Conservation (phyloP, 1,140 invertebrate genomes). For the Conopomorpha cramerella region DNA sequence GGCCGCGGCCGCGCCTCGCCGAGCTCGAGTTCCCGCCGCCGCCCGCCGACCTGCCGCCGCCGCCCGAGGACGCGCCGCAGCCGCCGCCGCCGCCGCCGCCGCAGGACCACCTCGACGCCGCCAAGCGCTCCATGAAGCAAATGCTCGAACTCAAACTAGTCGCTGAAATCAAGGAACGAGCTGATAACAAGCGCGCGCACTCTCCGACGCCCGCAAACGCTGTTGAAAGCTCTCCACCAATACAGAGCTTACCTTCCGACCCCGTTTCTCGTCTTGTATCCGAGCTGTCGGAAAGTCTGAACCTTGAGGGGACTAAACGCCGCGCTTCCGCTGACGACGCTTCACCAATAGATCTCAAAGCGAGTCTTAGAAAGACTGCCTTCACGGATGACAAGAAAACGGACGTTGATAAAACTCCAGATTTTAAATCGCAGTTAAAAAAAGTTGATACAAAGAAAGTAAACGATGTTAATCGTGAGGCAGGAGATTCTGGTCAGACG, state of each 20-base stretch:
- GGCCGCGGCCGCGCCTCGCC: conserved; percentile 67
- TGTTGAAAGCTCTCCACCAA: conserved; percentile 31
- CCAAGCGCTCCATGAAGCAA: conserved; percentile 67
- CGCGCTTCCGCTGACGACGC: conserved; percentile 17
- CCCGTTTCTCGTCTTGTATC: conserved; percentile 80
- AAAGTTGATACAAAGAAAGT: conserved; percentile 68
- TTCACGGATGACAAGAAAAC: conserved; percentile 23
- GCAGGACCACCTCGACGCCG: conserved; percentile 30
- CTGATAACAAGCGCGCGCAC: conserved; percentile 65
- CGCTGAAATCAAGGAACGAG: conserved; percentile 79
- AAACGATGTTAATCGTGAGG: conserved; percentile 50
- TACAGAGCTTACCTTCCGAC: conserved; percentile 58
- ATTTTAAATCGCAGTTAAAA: conserved; percentile 69
- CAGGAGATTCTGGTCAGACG: conserved; percentile 57
- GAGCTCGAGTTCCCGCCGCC: conserved; percentile 87
- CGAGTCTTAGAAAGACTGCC: conserved; percentile 50
- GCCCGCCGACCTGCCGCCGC: conserved; percentile 76
- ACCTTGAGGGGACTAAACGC: conserved; percentile 44
- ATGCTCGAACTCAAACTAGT: conserved; percentile 79
- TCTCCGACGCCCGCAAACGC: conserved; percentile 49
- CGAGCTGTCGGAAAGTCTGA: conserved; percentile 69
- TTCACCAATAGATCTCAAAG: conserved; percentile 60
- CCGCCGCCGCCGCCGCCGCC: conserved; percentile 49
- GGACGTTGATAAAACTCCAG: conserved; percentile 34
- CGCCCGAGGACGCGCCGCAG: conserved; percentile 64